A percentile compares a stretch with the other conserved stretches of the same genome.
Evolutionary conservation across 2,888 invertebrate species (phyloP).

Genomic region (Nomada fucata): DNA sequence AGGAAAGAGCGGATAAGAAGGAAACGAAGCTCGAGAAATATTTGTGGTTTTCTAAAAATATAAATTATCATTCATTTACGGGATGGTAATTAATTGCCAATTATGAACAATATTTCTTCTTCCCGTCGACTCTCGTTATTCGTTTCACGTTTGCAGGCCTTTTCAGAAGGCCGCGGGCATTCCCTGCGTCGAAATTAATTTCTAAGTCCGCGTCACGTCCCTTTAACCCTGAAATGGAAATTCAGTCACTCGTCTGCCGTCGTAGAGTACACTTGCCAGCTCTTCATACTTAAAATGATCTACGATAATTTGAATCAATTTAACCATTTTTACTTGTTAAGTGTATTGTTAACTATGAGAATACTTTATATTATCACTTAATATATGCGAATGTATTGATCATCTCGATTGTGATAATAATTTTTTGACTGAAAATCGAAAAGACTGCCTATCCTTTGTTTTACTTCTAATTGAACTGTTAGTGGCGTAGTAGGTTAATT

Average conservation of each 20-base stretch:
- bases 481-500: neutral
- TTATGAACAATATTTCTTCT: neutral
- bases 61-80: neutral
- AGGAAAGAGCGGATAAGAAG: neutral
- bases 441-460: slow-evolving; percentile 23
- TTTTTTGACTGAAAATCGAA: slow-evolving; percentile 25
- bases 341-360: neutral
- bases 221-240: slow-evolving; percentile 32
- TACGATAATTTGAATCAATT: neutral
- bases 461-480: slow-evolving; percentile 17
- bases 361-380: neutral
- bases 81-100: neutral
- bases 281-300: neutral
- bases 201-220: neutral
- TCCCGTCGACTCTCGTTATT: neutral
- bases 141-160: neutral
- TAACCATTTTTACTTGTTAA: neutral
- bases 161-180: neutral
- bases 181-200: slow-evolving; percentile 6
- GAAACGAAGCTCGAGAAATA: neutral
- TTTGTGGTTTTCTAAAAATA: slow-evolving; percentile 28
- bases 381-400: neutral
- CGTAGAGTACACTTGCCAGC: too few relatives aligned
- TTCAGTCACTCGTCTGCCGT: neutral
- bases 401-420: slow-evolving; percentile 28